Evolutionary conservation across 2,113 vertebrate species (phyloP).

Genomic region (Esox niger): DNA sequence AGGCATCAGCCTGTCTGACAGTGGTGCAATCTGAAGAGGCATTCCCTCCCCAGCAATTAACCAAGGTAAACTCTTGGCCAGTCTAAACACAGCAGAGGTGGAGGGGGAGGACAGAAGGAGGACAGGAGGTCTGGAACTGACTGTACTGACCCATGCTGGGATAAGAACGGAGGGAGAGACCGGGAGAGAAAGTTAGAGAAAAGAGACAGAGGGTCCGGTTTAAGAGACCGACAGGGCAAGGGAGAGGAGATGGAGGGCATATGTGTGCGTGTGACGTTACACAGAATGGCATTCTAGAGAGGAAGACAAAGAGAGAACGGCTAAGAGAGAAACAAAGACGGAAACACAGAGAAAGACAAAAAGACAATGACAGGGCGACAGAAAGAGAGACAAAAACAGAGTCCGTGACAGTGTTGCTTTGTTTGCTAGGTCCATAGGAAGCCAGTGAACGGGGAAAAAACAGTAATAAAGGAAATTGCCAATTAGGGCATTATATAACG

Average conservation of each 20-base stretch:
- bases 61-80: conserved; percentile 21
- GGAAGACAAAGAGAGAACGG: too few species aligned
- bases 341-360: too few species aligned
- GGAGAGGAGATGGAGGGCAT: not conserved
- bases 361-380: too few species aligned
- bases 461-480: conserved; percentile 62
- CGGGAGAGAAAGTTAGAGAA: not conserved
- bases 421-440: conserved; percentile 17
- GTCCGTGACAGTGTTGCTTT: conserved; percentile 27
- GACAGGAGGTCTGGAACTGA: not conserved
- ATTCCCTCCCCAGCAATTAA: conserved; percentile 14
- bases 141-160: too few species aligned
- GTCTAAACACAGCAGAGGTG: not conserved
- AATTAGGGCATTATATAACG: conserved; percentile 56
- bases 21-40: not conserved
- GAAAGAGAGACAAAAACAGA: too few species aligned
- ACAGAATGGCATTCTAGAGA: too few species aligned
- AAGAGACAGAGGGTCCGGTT: not conserved
- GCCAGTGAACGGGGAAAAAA: too few species aligned
- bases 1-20: not conserved
- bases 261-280: too few species aligned
- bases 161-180: not conserved
- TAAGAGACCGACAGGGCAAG: not conserved
- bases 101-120: not conserved
- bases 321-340: too few species aligned